phyloP scores from a whole-genome alignment of 2,797 vertebrate genomes.

The Hirundo rustica region DNA sequence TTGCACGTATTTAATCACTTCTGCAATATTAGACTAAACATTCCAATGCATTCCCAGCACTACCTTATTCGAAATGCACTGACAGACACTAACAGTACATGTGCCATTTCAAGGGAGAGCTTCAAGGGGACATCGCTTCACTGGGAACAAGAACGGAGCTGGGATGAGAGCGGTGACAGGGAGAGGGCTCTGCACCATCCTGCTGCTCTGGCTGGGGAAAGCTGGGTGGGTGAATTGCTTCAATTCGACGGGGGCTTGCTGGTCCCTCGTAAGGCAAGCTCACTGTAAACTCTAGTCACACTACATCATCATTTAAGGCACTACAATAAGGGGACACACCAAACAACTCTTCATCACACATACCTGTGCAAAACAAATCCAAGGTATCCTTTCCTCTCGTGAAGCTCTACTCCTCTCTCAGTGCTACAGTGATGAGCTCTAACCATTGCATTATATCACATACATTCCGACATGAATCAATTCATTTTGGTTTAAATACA shows the following conservation, averaged over 20 bases:
- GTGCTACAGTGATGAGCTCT: slow-evolving; percentile 85
- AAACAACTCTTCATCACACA: slow-evolving; percentile 84
- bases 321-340: slow-evolving; percentile 83
- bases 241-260: slow-evolving; percentile 79
- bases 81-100: slow-evolving; percentile 71
- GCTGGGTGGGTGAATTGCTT: slow-evolving; percentile 70
- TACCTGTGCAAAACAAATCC: slow-evolving; percentile 87
- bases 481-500: slow-evolving; percentile 86
- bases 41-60: slow-evolving; percentile 73
- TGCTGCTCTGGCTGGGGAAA: slow-evolving; percentile 70
- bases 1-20: slow-evolving; percentile 75
- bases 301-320: slow-evolving; percentile 86
- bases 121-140: slow-evolving; percentile 59
- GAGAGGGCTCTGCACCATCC: slow-evolving; percentile 71
- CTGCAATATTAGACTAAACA: slow-evolving; percentile 67
- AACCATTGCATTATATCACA: slow-evolving; percentile 82
- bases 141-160: slow-evolving; percentile 53
- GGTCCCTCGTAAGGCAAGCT: slow-evolving; percentile 85
- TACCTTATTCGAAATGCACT: slow-evolving; percentile 66
- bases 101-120: slow-evolving; percentile 61
- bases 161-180: slow-evolving; percentile 41
- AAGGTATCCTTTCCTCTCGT: slow-evolving; percentile 77
- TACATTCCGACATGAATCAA: slow-evolving; percentile 82
- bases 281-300: slow-evolving; percentile 86
- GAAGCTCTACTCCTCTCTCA: slow-evolving; percentile 75